Base-by-base conservation (phyloP, 2,797 vertebrate species). In the Clarias platycephalus region DNA sequence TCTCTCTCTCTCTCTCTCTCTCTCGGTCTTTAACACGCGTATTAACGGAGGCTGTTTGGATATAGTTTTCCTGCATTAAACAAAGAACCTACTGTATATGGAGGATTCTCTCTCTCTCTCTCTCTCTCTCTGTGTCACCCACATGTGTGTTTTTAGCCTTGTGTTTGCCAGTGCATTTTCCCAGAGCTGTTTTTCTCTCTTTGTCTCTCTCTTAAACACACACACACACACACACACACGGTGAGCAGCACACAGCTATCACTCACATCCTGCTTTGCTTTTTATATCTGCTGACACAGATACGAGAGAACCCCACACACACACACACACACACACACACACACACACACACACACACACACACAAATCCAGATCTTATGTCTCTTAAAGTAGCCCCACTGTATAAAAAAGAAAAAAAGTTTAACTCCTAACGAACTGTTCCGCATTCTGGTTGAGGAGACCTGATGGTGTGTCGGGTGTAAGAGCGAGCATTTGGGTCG, bases 51-150 rank as follows among this genome's bases (percentile, higher is more conserved):
- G 31, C 55, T 58, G 55, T 60, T 77, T 60, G 55, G 75, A 60
- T 77, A 37, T 20, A 60, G 75, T 60, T 77, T 37, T 77, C 57
- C 75, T 85, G 75, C 13, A 53, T 24, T 67, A 70, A 63, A 87
- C 83, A 87, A 85, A 87, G 83, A 85, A 44, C 37, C 80, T 28
- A 83, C 67, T 85, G 83, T 87, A 28, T 72, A 68, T 55, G 10
- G 15, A 20, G 53, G 24, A 44, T 24, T 64, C 20, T 83, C 82
- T 82, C 79, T 82, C 79, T 49, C 70, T 72, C 37, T 57, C 72
- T 49, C 44, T 49, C 71, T 28, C n/a, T 55, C 24, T 44, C 37
- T 71, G 1, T 18, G 2, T 55, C 53, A 26, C 72, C 10, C 28
- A n/a, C n/a, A 55, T 12, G 18, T 37, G 18, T 37, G 15, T 37